These are phyloP conservation scores for Varanus komodoensis DNA, from an alignment of 2,113 vertebrate genomes.

Conservation along the genomic window DNA sequence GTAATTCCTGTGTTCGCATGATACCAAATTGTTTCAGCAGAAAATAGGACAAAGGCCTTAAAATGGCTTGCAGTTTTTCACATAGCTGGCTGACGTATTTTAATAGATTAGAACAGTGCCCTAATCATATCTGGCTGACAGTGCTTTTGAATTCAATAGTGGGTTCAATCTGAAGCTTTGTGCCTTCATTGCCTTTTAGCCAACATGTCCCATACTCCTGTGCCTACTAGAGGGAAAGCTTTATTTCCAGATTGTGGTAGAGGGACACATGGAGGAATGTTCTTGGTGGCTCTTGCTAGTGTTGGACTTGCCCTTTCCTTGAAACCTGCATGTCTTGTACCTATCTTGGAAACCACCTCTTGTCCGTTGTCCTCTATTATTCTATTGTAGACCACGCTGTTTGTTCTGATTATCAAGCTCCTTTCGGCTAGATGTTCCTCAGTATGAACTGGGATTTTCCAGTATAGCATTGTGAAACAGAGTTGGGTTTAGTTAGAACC, in stretches of 20 bases:
- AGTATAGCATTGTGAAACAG: too few species aligned
- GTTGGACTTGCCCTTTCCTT: neutral
- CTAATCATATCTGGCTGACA: neutral
- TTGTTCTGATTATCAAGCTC: too few species aligned
- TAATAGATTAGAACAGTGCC: neutral
- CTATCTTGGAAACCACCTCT: neutral
- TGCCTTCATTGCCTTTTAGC: neutral
- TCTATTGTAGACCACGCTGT: too few species aligned
- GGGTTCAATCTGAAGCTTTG: neutral
- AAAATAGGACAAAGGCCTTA: neutral
- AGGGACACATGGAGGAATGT: neutral
- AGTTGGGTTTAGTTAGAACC: too few species aligned
- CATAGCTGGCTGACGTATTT: neutral
- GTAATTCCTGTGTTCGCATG: neutral
- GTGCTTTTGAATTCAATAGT: neutral
- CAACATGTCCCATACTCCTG: neutral
- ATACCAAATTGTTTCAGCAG: neutral
- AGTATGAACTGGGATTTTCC: too few species aligned
- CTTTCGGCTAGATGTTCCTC: too few species aligned
- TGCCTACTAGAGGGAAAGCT: neutral
- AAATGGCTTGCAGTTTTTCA: neutral
- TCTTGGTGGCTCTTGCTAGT: neutral
- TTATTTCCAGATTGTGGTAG: neutral
- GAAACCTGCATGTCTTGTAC: neutral
- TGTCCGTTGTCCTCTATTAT: neutral